Percentiles rank a stretch among this genome's conserved stretches.
Conservation (phyloP, 2,113 vertebrate species). For the Notothenia coriiceps region DNA sequence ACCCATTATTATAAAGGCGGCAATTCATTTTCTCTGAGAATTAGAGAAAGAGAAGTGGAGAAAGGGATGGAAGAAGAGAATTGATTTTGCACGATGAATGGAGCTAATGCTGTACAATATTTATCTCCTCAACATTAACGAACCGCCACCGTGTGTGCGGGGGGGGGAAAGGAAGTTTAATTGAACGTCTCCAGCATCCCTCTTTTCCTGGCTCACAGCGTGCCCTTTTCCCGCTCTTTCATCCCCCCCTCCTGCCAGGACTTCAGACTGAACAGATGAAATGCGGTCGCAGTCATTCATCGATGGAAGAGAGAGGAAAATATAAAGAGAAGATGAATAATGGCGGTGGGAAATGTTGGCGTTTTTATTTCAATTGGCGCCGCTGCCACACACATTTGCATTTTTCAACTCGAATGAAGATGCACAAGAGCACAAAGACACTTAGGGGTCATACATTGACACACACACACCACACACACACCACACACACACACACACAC, state of each 20-base stretch:
- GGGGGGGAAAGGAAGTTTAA: conserved; percentile 42
- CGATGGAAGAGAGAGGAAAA: conserved; percentile 2
- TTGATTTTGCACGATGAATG: conserved; percentile 68
- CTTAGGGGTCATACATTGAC: neutral
- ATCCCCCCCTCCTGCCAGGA: conserved; percentile 33
- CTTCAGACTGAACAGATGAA: conserved; percentile 39
- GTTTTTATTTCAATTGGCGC: conserved; percentile 38
- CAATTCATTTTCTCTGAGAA: conserved; percentile 63
- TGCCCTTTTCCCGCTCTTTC: conserved; percentile 25
- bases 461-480: conserved; percentile 7
- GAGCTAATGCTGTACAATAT: conserved; percentile 68
- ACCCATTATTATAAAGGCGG: conserved; percentile 70
- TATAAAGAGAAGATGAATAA: conserved; percentile 48
- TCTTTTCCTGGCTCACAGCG: conserved; percentile 40
- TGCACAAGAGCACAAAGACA: conserved; percentile 1
- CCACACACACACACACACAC: neutral
- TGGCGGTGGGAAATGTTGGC: conserved; percentile 15
- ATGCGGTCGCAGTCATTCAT: conserved; percentile 31
- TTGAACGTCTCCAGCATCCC: conserved; percentile 64
- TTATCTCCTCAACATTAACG: conserved; percentile 66
- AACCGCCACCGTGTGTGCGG: neutral
- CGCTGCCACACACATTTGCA: conserved; percentile 34
- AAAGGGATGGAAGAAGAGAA: conserved; percentile 29
- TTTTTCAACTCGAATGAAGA: conserved; percentile 54
- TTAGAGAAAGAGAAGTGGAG: conserved; percentile 26